phyloP scores from a whole-genome alignment of 1,140 invertebrate species.

The Cheumatopsyche charites region DNA sequence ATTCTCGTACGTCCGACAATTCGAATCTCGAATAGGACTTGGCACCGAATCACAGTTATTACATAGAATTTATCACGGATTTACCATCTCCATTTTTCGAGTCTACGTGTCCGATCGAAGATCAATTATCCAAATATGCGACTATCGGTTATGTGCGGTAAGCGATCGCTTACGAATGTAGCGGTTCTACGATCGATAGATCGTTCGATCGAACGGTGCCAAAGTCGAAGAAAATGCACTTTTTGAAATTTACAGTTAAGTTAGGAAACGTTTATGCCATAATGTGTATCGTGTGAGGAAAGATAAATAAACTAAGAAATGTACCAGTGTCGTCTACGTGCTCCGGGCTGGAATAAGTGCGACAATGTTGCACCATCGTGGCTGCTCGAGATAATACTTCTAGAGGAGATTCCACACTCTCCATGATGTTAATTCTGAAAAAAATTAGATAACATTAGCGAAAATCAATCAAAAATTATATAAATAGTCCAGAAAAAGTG shows the following conservation, averaged over 20 bases:
- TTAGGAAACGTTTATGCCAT: neutral
- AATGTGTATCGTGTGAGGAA: neutral
- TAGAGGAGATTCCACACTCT: slow-evolving; percentile 79
- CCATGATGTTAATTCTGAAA: slow-evolving; percentile 51
- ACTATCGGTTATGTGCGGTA: neutral
- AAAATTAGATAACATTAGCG: neutral
- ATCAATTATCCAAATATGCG: slow-evolving; percentile 15
- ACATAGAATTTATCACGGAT: too few species aligned
- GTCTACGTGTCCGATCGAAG: neutral
- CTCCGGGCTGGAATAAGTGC: slow-evolving; percentile 57
- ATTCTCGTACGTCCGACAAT: too few species aligned
- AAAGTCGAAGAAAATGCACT: neutral
- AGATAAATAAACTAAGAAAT: slow-evolving; percentile 13
- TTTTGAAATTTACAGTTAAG: neutral
- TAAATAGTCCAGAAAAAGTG: too few species aligned
- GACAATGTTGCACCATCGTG: slow-evolving; percentile 83
- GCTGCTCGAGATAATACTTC: slow-evolving; percentile 88
- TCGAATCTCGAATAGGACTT: too few species aligned
- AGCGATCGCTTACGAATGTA: neutral
- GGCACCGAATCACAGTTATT: too few species aligned
- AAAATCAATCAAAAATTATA: too few species aligned
- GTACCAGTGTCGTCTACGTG: slow-evolving; percentile 40
- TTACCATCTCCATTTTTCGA: too few species aligned
- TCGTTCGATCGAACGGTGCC: neutral
- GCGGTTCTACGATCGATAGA: slow-evolving; percentile 1